A percentile compares a stretch with the other conserved stretches of the same genome.
Evolutionary conservation across 2,113 vertebrate species (phyloP).

Genomic region (Columbina picui): DNA sequence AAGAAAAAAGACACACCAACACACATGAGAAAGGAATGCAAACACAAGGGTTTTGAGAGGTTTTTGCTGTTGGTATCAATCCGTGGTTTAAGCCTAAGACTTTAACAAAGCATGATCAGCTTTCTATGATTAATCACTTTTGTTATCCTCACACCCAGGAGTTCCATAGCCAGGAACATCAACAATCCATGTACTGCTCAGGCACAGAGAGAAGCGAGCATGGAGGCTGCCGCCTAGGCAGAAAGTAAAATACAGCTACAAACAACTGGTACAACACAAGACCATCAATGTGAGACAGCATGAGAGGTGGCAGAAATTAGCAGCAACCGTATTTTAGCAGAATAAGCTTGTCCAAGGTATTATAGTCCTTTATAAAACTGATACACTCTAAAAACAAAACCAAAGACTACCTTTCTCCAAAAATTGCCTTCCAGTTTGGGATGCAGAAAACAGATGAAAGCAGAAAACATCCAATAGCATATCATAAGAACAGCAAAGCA

Average conservation of each 20-base stretch:
- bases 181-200: background rate
- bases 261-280: background rate
- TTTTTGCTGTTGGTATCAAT: background rate
- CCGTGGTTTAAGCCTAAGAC: background rate
- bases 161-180: background rate
- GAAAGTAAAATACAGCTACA: background rate
- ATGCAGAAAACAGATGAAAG: background rate
- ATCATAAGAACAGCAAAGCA: background rate
- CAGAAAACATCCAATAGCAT: background rate
- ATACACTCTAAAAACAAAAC: background rate
- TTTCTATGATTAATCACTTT: background rate
- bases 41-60: background rate
- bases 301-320: background rate
- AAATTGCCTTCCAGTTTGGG: background rate
- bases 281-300: background rate
- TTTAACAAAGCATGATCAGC: background rate
- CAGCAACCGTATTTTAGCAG: background rate
- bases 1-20: accelerated
- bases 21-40: background rate
- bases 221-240: background rate
- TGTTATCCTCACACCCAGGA: background rate
- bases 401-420: background rate
- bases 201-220: background rate
- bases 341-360: background rate
- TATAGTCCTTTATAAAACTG: background rate